A percentile compares a stretch with the other conserved stretches of the same genome.
These are phyloP conservation scores for Brachypodius melanocephalos DNA, from an alignment of 2,113 vertebrate species.

Conservation along the genomic window DNA sequence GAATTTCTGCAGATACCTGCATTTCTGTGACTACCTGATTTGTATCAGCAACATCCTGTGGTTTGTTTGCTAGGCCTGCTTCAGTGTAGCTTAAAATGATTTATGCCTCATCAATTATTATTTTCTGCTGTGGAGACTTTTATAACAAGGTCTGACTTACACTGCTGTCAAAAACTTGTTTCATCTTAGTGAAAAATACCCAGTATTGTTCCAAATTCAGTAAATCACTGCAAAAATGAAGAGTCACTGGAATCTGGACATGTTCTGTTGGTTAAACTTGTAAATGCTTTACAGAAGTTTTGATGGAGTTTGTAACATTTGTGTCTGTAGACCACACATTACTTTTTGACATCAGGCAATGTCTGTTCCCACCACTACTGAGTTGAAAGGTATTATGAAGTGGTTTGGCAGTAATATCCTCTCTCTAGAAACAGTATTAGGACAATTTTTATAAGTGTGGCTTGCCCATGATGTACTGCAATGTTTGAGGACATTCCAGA, in stretches of 20 bases:
- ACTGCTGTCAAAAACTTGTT: neutral
- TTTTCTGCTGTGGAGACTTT: neutral
- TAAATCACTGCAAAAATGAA: neutral
- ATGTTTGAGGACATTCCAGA: slow-evolving; percentile 23
- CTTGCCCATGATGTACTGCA: neutral
- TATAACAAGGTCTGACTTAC: neutral
- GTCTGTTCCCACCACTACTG: neutral
- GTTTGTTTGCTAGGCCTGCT: neutral
- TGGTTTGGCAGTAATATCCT: neutral
- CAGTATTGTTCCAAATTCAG: neutral
- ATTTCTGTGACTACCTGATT: neutral
- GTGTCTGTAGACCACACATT: neutral
- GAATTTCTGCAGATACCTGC: neutral
- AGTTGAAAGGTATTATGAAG: neutral
- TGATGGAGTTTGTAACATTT: neutral
- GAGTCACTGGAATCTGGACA: neutral
- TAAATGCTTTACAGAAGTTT: neutral
- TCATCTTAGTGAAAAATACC: neutral
- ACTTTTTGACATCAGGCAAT: neutral
- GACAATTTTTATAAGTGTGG: neutral
- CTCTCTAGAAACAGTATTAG: neutral
- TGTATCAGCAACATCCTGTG: neutral
- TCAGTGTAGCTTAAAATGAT: neutral
- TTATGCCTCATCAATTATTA: neutral
- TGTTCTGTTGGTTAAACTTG: neutral